These are phyloP conservation scores for Anser brachyrhynchus DNA, from an alignment of 2,113 vertebrate genomes.

Conservation along the genomic window DNA sequence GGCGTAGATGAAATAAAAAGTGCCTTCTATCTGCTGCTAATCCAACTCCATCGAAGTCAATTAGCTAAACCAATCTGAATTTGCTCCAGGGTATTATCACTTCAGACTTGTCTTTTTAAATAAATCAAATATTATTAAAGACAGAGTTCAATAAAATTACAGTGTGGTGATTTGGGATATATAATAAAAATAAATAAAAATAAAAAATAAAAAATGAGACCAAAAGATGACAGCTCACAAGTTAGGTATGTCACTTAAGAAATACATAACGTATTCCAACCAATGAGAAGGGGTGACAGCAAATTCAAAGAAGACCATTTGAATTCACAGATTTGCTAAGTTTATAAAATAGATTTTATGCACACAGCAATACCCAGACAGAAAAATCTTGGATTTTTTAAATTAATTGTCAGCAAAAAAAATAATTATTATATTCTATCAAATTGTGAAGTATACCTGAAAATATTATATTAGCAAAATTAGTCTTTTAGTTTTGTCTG, in stretches of 20 bases:
- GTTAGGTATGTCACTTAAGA: background rate
- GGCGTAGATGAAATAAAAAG: background rate
- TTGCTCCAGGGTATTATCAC: background rate
- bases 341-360: background rate
- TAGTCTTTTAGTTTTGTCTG: background rate
- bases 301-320: background rate
- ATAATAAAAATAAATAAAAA: background rate
- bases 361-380: background rate
- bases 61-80: slow-evolving; percentile 4
- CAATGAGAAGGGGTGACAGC: background rate
- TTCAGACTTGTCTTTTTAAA: background rate
- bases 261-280: background rate
- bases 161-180: background rate
- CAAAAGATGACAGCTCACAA: background rate
- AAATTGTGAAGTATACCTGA: background rate
- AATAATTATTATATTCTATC: background rate
- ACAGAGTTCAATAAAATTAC: background rate
- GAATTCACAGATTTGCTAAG: background rate
- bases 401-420: background rate
- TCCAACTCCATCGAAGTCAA: background rate
- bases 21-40: background rate
- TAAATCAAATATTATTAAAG: slow-evolving; percentile 3
- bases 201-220: background rate
- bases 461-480: background rate
- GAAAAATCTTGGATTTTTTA: background rate